phyloP scores from a whole-genome alignment of 2,888 invertebrate species.

The Vesta saturnalis region DNA sequence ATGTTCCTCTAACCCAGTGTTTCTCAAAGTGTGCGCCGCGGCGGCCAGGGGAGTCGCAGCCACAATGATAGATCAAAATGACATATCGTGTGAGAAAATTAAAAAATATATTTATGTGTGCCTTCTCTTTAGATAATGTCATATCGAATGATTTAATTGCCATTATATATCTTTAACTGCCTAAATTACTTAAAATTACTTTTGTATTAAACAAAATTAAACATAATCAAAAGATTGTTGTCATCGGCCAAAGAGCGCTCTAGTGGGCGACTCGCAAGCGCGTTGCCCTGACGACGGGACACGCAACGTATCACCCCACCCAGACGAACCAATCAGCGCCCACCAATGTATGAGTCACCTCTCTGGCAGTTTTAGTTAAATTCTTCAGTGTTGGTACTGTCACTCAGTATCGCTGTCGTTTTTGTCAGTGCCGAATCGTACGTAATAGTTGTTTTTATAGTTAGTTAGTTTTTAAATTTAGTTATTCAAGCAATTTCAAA shows the following conservation, averaged over 20 bases:
- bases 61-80: background rate
- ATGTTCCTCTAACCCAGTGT: background rate
- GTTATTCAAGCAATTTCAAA: background rate
- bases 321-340: too few relatives aligned
- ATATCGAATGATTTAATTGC: background rate
- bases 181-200: background rate
- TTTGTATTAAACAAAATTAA: background rate
- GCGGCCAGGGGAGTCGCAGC: background rate
- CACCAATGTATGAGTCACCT: background rate
- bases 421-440: background rate
- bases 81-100: conserved; percentile 1
- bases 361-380: background rate
- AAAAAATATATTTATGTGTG: background rate
- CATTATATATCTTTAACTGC: background rate
- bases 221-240: background rate
- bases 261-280: background rate
- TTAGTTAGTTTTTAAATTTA: too few relatives aligned
- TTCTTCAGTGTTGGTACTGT: background rate
- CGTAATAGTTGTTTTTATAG: background rate
- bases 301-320: too few relatives aligned
- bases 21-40: background rate
- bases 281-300: background rate
- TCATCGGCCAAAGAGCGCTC: background rate
- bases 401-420: background rate
- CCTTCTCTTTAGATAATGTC: background rate